Percentiles rank a stretch among this genome's conserved stretches.
Conservation (phyloP, 2,888 invertebrate genomes). For the Cartodere bifasciata region DNA sequence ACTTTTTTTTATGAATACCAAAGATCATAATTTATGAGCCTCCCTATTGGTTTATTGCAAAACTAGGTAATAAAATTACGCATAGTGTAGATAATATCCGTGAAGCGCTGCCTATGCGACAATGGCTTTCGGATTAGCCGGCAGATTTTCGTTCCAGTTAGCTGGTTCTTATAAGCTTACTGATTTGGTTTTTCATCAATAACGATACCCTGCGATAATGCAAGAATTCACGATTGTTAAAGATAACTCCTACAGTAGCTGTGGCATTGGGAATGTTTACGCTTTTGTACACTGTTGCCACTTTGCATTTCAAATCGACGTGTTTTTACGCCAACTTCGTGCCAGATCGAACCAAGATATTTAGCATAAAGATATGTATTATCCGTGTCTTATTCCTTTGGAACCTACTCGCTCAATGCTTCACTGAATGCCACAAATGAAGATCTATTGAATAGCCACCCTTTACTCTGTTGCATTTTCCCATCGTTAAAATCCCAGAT, state of each 20-base stretch:
- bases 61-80: no score
- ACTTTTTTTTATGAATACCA: no score
- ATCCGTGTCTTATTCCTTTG: conserved; percentile 27
- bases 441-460: conserved; percentile 23
- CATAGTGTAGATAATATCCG: no score
- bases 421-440: conserved; percentile 18
- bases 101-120: no score
- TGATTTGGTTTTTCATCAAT: neutral
- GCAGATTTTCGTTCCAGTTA: conserved; percentile 15
- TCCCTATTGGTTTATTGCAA: no score
- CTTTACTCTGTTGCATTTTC: no score
- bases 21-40: no score
- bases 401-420: conserved; percentile 23
- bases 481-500: no score
- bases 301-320: conserved; percentile 32
- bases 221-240: conserved; percentile 30
- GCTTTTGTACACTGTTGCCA: conserved; percentile 28
- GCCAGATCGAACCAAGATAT: conserved; percentile 31
- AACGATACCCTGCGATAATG: conserved; percentile 21
- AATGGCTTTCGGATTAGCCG: no score
- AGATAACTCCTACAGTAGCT: conserved; percentile 28
- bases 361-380: conserved; percentile 33
- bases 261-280: conserved; percentile 28
- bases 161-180: conserved; percentile 2
- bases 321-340: conserved; percentile 33